Evolutionary conservation across 2,113 vertebrate genomes (phyloP).

Genomic region (Chascanopsetta lugubris): DNA sequence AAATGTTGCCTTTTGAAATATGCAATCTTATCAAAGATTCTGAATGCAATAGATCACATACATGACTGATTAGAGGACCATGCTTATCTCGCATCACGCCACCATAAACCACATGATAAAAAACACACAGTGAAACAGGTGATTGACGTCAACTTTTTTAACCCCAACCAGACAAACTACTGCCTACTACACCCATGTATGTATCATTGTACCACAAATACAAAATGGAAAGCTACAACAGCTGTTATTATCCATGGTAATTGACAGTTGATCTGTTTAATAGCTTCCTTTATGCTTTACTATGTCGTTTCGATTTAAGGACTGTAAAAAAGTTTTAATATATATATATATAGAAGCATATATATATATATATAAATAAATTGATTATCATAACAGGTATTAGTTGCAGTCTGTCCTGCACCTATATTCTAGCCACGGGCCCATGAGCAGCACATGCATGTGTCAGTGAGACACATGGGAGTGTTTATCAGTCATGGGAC

Average conservation of each 20-base stretch:
- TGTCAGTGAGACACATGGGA: slow-evolving; percentile 14
- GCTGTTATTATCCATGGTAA: no score
- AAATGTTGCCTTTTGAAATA: slow-evolving; percentile 5
- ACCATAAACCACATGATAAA: slow-evolving; percentile 22
- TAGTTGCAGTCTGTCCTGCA: background rate
- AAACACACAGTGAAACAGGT: background rate
- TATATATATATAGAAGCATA: no score
- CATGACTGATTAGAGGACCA: background rate
- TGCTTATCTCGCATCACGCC: background rate
- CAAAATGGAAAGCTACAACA: no score
- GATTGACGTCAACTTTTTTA: background rate
- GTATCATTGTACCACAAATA: no score
- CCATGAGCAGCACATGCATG: slow-evolving; percentile 5
- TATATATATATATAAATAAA: no score
- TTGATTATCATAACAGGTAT: background rate
- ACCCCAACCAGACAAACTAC: no score
- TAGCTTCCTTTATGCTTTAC: no score
- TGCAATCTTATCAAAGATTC: slow-evolving; percentile 6
- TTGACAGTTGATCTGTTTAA: no score
- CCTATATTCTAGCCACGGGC: no score
- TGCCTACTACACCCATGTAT: no score
- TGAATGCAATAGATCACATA: background rate
- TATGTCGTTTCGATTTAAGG: no score
- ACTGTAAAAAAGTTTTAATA: no score
- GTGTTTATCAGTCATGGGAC: slow-evolving; percentile 12